Conservation (phyloP, 1,140 invertebrate genomes). For the Melipona quadrifasciata region DNA sequence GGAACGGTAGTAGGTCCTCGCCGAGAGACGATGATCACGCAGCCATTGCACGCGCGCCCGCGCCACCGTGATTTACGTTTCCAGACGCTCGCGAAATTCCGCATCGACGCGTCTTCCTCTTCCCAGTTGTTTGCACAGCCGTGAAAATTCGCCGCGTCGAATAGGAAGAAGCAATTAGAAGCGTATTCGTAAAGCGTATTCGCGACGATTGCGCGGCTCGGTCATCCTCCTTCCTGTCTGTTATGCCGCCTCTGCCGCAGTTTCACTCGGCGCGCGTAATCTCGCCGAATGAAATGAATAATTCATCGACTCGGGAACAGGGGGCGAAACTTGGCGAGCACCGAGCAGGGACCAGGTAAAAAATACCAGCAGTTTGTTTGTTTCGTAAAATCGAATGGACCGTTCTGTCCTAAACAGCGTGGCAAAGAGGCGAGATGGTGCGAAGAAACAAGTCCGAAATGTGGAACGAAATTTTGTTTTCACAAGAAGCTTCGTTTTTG, state of each 20-base stretch:
- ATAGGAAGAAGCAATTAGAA: constrained; percentile 36
- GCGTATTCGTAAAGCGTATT: constrained; percentile 25
- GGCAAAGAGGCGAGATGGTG: too few relatives aligned
- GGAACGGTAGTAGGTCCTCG: too few relatives aligned
- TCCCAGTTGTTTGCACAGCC: not conserved
- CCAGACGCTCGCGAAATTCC: not conserved
- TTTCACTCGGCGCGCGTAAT: constrained; percentile 51
- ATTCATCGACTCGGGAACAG: constrained; percentile 71
- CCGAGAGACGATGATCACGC: not conserved
- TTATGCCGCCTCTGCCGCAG: not conserved
- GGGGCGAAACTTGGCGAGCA: constrained; percentile 55
- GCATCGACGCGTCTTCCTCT: not conserved
- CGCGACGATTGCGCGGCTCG: constrained; percentile 26
- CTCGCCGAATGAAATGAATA: constrained; percentile 77
- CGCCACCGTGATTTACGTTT: not conserved
- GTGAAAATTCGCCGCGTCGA: constrained; percentile 19
- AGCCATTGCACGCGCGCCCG: not conserved
- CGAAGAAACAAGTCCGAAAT: not conserved
- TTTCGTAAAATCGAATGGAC: constrained; percentile 69
- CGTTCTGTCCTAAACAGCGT: not conserved
- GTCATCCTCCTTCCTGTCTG: not conserved
- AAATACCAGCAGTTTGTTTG: constrained; percentile 68
- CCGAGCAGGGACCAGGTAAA: constrained; percentile 14
- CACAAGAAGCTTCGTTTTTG: not conserved
- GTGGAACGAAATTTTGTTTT: not conserved